Evolutionary conservation across 2,113 vertebrate species (phyloP).

Genomic region (Petroica traversi): DNA sequence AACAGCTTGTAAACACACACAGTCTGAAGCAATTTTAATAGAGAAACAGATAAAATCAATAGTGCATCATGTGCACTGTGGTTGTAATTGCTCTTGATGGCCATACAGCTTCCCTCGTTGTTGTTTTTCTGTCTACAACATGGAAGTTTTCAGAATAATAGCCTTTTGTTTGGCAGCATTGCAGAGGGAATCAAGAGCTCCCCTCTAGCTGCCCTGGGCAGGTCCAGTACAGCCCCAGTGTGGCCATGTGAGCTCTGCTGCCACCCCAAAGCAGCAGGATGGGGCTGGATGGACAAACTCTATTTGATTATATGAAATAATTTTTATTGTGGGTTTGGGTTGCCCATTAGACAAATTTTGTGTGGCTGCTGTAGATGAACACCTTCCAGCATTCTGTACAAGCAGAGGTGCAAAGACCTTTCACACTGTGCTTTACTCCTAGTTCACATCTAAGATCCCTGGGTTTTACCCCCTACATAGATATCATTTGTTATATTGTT

Average conservation of each 20-base stretch:
- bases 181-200: background rate
- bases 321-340: background rate
- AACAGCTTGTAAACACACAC: background rate
- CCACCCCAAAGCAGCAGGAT: background rate
- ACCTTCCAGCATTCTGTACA: background rate
- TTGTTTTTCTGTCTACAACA: background rate
- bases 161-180: background rate
- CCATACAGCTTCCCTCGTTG: background rate
- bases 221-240: background rate
- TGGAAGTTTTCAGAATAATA: background rate
- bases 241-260: accelerated
- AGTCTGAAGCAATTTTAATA: background rate
- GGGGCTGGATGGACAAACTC: background rate
- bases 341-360: background rate
- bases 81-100: background rate
- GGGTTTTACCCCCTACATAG: background rate
- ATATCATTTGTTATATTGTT: accelerated
- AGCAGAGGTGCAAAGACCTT: background rate
- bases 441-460: background rate
- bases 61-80: background rate
- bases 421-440: background rate
- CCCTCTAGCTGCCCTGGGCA: accelerated
- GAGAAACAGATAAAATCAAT: slow-evolving; percentile 35
- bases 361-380: background rate
- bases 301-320: background rate